Conservation (phyloP, 1,140 invertebrate genomes). For the Orchesella cincta region DNA sequence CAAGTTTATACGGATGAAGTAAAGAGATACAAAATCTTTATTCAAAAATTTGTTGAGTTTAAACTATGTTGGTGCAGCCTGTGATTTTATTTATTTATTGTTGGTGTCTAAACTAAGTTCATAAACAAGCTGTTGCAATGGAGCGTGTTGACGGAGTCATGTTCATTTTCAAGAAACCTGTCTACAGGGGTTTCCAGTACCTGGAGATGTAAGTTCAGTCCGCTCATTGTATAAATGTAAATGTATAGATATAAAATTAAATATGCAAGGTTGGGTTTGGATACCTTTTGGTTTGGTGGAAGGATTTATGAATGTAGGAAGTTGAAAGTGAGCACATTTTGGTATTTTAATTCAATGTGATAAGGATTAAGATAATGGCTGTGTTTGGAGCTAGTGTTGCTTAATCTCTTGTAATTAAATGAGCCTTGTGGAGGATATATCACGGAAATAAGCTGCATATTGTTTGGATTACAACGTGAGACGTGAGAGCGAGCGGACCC, state of each 20-base stretch:
- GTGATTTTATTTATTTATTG: background rate
- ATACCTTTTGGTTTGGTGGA: too few relatives aligned
- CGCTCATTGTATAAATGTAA: background rate
- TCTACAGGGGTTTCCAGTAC: constrained; percentile 75
- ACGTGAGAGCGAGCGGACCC: too few relatives aligned
- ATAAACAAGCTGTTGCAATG: constrained; percentile 32
- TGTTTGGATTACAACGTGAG: background rate
- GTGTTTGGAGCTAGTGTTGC: too few relatives aligned
- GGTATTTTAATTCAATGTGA: too few relatives aligned
- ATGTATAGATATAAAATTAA: background rate
- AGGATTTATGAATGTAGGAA: too few relatives aligned
- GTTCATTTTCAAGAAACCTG: constrained; percentile 71
- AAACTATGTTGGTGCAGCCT: background rate
- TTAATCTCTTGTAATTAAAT: background rate
- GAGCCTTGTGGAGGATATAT: background rate
- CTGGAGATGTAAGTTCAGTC: constrained; percentile 67
- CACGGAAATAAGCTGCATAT: background rate
- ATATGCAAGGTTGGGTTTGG: too few relatives aligned
- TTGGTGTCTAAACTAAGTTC: background rate
- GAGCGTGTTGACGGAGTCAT: constrained; percentile 64
- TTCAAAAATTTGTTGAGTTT: too few relatives aligned
- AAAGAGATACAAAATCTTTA: too few relatives aligned
- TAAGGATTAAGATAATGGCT: background rate
- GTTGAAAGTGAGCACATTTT: too few relatives aligned
- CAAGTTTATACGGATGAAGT: too few relatives aligned